phyloP scores from a whole-genome alignment of 2,797 vertebrate genomes.

The Zalophus californianus region DNA sequence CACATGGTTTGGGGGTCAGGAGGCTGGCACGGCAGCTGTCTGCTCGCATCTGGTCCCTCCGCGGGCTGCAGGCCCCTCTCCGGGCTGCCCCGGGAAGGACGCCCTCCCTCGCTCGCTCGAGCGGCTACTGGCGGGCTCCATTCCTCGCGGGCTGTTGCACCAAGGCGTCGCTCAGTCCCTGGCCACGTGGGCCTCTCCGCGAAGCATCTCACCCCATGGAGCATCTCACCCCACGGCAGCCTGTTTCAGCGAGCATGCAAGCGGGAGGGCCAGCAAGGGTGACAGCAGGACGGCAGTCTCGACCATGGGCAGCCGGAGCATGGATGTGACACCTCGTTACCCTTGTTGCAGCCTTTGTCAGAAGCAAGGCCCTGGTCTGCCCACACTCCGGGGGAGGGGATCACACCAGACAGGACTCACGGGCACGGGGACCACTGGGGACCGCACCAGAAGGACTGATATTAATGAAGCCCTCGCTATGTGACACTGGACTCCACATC shows the following conservation, averaged over 20 bases:
- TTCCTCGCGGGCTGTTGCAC: fast-evolving
- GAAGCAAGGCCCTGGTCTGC: neutral
- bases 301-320: fast-evolving
- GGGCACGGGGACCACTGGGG: neutral
- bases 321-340: fast-evolving
- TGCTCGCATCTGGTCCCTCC: fast-evolving
- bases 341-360: neutral
- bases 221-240: fast-evolving
- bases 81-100: fast-evolving
- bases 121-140: fast-evolving
- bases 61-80: neutral
- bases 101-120: fast-evolving
- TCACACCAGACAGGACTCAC: neutral
- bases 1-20: fast-evolving
- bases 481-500: fast-evolving
- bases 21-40: fast-evolving
- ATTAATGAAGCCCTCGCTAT: fast-evolving
- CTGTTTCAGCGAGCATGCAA: too few relatives aligned
- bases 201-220: fast-evolving
- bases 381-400: too few relatives aligned
- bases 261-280: neutral
- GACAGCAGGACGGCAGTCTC: fast-evolving
- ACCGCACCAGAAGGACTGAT: neutral
- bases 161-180: neutral
- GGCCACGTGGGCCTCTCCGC: fast-evolving